Evolutionary conservation across 2,113 vertebrate genomes (phyloP).

Genomic region (Ammodytes marinus): DNA sequence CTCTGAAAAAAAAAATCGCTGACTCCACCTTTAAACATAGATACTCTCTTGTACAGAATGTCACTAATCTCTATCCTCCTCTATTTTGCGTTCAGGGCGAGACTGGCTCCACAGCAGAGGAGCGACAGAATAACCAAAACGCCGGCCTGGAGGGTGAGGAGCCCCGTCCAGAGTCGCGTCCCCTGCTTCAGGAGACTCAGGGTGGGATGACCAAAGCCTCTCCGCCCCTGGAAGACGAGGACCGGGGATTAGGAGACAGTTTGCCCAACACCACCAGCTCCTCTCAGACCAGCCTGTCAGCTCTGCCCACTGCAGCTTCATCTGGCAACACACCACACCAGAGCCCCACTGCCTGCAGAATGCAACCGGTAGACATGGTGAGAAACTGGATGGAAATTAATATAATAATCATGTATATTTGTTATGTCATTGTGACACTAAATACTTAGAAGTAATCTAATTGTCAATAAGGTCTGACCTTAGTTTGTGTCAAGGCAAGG

Average conservation of each 20-base stretch:
- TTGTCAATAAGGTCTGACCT: too few species aligned
- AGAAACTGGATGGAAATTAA: background rate
- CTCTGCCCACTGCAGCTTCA: slow-evolving; percentile 71
- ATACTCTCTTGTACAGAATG: background rate
- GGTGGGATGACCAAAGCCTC: slow-evolving; percentile 73
- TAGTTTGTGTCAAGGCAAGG: too few species aligned
- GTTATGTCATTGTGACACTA: too few species aligned
- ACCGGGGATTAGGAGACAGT: slow-evolving; percentile 86
- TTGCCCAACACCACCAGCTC: slow-evolving; percentile 87
- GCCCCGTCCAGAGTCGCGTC: slow-evolving; percentile 76
- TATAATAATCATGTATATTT: too few species aligned
- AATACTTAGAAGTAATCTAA: too few species aligned
- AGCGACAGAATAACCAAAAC: slow-evolving; percentile 81
- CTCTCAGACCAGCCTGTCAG: slow-evolving; percentile 85
- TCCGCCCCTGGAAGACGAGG: slow-evolving; percentile 83
- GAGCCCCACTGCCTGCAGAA: slow-evolving; percentile 73
- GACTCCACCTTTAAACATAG: too few species aligned
- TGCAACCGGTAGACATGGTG: slow-evolving; percentile 56
- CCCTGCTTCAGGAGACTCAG: slow-evolving; percentile 84
- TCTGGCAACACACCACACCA: slow-evolving; percentile 71
- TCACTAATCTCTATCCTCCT: background rate
- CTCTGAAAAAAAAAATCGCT: too few species aligned
- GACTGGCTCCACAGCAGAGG: slow-evolving; percentile 73
- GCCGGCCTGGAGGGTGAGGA: slow-evolving; percentile 80
- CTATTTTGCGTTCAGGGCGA: slow-evolving; percentile 65